Evolutionary conservation across 1,140 invertebrate species (phyloP), one percentile per base, ranked within the genome.

Genomic region (Anadara kagoshimensis): DNA sequence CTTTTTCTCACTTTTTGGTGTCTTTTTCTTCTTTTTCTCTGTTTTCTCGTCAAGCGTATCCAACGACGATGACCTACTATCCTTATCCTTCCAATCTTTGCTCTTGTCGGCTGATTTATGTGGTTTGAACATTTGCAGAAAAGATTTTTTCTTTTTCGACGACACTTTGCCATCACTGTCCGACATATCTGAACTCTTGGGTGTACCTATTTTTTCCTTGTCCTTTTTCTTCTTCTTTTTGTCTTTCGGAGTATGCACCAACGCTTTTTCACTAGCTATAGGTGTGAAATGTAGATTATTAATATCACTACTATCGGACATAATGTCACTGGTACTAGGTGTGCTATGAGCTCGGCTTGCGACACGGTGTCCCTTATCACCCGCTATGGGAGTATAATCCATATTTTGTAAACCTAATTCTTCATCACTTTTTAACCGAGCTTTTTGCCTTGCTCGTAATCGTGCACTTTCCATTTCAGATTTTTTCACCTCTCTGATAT

Each of bases 1-100:
- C 91, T 94, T 94, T 64, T 92, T 91, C 83, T 93, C 93, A 0
- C 92, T 91, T 84, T 92, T 93, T 1, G 92, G 90, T n/a, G 92
- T 78, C 63, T 85, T 85, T 58, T 82, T 82, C 22, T 78, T 80
- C 41, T 81, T 80, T 67, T 76, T 81, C 20, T 69, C 47, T 8
- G 74, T 65, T 59, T 80, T 78, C 41, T 77, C 77, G 5, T 81
- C 78, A 43, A 80, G 63, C 36, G 73, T 80, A 47, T 84, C 83
- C 47, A 71, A 69, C 3, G 76, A 83, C 43, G 76, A 77, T 24
- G 77, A 71, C 45, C 69, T 75, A 26, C 80, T 74, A 51, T 72
- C 69, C 57, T 69, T 75, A 41, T 75, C 72, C 57, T 69, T 75
- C 14, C 66, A 41, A n/a, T 71, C 74, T 75, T 78, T 79, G 24